Conservation (phyloP, 1,140 invertebrate genomes). For the Battus philenor region DNA sequence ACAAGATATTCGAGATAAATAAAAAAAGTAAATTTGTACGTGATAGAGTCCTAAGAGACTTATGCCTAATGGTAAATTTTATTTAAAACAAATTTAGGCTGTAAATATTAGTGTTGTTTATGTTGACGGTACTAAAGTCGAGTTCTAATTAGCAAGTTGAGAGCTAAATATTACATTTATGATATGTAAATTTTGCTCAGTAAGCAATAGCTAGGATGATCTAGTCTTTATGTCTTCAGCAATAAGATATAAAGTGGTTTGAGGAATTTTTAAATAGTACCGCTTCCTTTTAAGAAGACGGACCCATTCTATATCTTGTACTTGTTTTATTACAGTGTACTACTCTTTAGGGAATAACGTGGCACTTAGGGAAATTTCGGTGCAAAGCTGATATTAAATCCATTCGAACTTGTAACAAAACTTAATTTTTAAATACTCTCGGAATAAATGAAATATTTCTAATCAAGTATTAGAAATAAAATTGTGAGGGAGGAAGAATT, state of each 20-base stretch:
- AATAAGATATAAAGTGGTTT: conserved; percentile 35
- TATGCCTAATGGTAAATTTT: too few species aligned
- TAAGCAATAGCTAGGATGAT: conserved; percentile 33
- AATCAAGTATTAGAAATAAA: too few species aligned
- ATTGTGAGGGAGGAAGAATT: too few species aligned
- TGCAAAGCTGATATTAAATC: too few species aligned
- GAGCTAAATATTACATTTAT: conserved; percentile 74
- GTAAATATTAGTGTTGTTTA: conserved; percentile 16
- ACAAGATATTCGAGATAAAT: too few species aligned
- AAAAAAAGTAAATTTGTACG: too few species aligned
- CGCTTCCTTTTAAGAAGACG: conserved; percentile 39
- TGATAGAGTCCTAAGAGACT: too few species aligned
- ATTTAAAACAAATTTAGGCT: too few species aligned
- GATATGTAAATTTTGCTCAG: conserved; percentile 69
- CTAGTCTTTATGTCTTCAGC: conserved; percentile 35
- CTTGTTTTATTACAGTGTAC: conserved; percentile 37
- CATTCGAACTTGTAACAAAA: too few species aligned
- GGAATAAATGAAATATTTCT: too few species aligned
- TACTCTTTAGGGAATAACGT: conserved; percentile 24
- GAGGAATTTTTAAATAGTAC: conserved; percentile 23
- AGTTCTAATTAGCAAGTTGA: conserved; percentile 71
- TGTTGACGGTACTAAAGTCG: conserved; percentile 49
- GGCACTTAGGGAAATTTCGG: conserved; percentile 15
- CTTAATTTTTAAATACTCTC: too few species aligned
- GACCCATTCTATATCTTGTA: conserved; percentile 27